Percentiles rank a stretch among this genome's conserved stretches.
Conservation (phyloP, 2,888 invertebrate species). For the Chrysina gloriosa region DNA sequence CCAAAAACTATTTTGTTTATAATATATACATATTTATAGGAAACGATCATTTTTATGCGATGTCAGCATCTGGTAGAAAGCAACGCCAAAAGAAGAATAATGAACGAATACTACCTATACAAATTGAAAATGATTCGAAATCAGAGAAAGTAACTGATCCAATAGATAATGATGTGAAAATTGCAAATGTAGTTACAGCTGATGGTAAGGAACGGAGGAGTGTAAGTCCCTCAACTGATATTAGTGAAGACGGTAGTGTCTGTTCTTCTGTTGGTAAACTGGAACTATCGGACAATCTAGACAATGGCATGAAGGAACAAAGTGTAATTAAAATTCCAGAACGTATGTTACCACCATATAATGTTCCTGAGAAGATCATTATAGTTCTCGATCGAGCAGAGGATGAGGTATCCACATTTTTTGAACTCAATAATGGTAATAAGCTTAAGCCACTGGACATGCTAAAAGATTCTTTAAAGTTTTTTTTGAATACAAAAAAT, state of each 20-base stretch:
- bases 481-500: slow-evolving; percentile 73
- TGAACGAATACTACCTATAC: slow-evolving; percentile 40
- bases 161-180: too few species aligned
- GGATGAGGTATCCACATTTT: slow-evolving; percentile 70
- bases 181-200: background rate
- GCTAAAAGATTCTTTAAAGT: slow-evolving; percentile 72
- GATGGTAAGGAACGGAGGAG: background rate
- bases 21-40: too few species aligned
- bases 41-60: background rate
- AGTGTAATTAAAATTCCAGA: slow-evolving; percentile 57
- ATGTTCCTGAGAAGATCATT: slow-evolving; percentile 73
- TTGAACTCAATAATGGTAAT: slow-evolving; percentile 68
- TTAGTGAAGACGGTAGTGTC: background rate
- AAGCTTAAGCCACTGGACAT: slow-evolving; percentile 69
- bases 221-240: background rate
- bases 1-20: too few species aligned
- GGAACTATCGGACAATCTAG: background rate
- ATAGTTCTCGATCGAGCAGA: slow-evolving; percentile 73
- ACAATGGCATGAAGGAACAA: background rate
- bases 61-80: slow-evolving; percentile 12
- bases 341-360: slow-evolving; percentile 67
- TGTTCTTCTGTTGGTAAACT: slow-evolving; percentile 13
- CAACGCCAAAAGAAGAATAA: slow-evolving; percentile 11
- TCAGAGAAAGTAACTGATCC: background rate
- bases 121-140: slow-evolving; percentile 17